A percentile compares a stretch with the other conserved stretches of the same genome.
These are phyloP conservation scores for Cephus rjabovi DNA, from an alignment of 2,888 invertebrate species.

Conservation along the genomic window DNA sequence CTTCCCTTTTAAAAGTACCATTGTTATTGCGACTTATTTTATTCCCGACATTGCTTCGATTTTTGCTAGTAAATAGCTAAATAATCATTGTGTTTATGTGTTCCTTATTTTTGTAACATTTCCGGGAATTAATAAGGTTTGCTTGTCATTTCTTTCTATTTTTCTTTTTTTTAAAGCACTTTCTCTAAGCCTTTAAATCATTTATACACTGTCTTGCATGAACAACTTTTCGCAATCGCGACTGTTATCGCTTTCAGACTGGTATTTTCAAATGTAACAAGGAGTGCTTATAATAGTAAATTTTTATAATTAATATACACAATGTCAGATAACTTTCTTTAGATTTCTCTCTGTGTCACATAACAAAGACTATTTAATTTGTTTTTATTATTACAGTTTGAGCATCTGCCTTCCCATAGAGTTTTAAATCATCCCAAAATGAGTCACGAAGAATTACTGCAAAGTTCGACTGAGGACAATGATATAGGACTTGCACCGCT, in stretches of 20 bases:
- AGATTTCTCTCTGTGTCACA: not conserved
- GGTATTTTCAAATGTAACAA: not conserved
- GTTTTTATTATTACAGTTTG: constrained; percentile 27
- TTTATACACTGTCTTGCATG: not conserved
- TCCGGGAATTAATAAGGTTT: not conserved
- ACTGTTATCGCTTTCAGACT: not conserved
- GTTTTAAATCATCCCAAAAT: constrained; percentile 23
- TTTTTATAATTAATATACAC: not conserved
- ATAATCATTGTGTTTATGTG: not conserved
- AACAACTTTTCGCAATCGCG: not conserved
- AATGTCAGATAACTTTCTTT: not conserved
- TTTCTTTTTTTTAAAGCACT: not conserved
- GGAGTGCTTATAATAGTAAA: not conserved
- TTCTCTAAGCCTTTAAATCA: not conserved
- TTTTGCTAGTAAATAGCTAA: not conserved
- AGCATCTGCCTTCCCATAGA: constrained; percentile 1
- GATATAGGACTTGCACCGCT: constrained; percentile 62
- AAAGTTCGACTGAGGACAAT: constrained; percentile 44
- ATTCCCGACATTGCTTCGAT: not conserved
- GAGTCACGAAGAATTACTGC: constrained; percentile 50
- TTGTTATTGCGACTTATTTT: not conserved
- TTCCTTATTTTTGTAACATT: not conserved
- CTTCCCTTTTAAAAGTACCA: not conserved
- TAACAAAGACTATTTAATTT: constrained; percentile 2
- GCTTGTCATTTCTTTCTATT: not conserved